phyloP scores from a whole-genome alignment of 1,140 invertebrate genomes.

The Cyclina sinensis region DNA sequence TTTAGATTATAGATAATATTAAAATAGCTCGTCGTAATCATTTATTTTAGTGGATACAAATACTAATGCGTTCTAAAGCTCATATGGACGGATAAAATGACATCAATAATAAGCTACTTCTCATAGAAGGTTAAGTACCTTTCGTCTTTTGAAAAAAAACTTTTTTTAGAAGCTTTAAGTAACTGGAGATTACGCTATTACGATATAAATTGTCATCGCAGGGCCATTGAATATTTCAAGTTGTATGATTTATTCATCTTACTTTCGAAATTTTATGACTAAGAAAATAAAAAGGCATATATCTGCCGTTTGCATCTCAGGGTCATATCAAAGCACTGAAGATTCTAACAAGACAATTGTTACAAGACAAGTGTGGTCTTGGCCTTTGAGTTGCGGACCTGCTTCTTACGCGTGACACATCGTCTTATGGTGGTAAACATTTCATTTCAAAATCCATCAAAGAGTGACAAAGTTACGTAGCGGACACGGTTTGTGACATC shows the following conservation, averaged over 20 bases:
- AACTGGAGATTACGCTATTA: neutral
- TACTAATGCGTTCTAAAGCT: conserved; percentile 1
- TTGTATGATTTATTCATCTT: neutral
- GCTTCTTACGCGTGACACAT: no score
- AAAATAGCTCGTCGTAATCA: neutral
- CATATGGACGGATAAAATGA: conserved; percentile 4
- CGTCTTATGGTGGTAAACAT: no score
- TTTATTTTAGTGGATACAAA: conserved; percentile 26
- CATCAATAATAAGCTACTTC: neutral
- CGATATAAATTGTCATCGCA: neutral
- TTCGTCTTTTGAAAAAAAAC: no score
- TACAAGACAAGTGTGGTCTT: no score
- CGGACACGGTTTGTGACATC: no score
- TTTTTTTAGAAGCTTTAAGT: neutral
- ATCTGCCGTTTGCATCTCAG: no score
- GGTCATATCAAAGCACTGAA: no score
- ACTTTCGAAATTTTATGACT: neutral
- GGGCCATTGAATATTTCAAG: neutral
- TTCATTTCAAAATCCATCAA: no score
- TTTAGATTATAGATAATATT: conserved; percentile 9
- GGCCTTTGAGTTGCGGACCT: no score
- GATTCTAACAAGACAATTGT: no score
- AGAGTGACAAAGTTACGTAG: no score
- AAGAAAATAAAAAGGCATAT: no score
- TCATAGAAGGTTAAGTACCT: neutral